Base-by-base conservation (phyloP, 2,888 invertebrate genomes). In the Incurvaria masculella region DNA sequence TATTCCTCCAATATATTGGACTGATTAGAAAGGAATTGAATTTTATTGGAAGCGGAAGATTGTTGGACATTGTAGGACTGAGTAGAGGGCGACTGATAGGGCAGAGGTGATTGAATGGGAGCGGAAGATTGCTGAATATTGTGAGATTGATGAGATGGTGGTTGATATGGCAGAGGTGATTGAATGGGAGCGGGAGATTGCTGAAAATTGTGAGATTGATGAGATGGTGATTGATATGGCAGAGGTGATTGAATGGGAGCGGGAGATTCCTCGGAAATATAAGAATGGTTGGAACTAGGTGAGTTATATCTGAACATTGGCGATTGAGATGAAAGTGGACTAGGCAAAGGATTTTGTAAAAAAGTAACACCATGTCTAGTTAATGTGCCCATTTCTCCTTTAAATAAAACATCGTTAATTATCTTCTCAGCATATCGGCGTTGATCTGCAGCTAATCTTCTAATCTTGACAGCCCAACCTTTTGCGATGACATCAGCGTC, bases 301-400 rank as follows among this genome's bases (percentile, higher is more conserved):
- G 45, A 45, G 45, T 45, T 45, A 45, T 45, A 45, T 45, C 45
- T 45, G 45, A 45, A 45, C 45, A 45, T 45, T 38, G 33, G 45
- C 45, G 45, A 45, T 45, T 45, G 45, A 45, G 45, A 45, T 45
- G 45, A 45, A 45, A 45, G 45, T 45, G 45, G 45, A 45, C 45
- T 45, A 45, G 45, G 45, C 45, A 46, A 46, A 40, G 40, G 17
- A 18, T 40, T 18, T 17, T 18, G 11, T 40, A 40, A 17, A 40
- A 17, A 16, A 42, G 4, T 19, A 20, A 20, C 10, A 14, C n/a
- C 19, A 18, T 42, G 21, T 20, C 20, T 14, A 20, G 19, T 20
- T 14, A 42, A 42, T 20, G 10, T 16, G 17, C 52, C 51, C 51
- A 52, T 55, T 50, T 49, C 54, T 33, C 47, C 54, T 46, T 53